phyloP scores from a whole-genome alignment of 2,888 invertebrate species.

The Pseudococcus viburni region DNA sequence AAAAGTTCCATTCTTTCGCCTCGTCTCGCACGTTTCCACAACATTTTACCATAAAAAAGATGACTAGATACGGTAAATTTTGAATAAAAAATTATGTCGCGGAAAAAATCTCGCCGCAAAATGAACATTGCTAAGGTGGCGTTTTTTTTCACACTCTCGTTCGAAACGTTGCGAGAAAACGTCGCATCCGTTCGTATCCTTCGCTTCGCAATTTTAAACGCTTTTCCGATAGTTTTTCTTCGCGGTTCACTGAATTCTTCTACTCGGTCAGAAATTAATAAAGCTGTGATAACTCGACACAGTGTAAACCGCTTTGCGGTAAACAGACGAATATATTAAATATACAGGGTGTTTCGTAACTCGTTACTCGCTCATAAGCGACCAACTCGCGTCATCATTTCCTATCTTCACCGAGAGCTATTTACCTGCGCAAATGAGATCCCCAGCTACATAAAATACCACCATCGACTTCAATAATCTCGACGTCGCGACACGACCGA shows the following conservation, averaged over 20 bases:
- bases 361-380: background rate
- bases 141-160: background rate
- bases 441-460: no score
- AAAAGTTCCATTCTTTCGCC: background rate
- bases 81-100: conserved; percentile 47
- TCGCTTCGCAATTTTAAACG: conserved; percentile 47
- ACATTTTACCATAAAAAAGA: conserved; percentile 5
- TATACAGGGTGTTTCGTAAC: conserved; percentile 3
- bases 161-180: background rate
- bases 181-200: background rate
- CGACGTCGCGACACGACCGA: background rate
- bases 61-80: conserved; percentile 49
- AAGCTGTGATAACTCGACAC: conserved; percentile 37
- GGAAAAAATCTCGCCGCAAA: conserved; percentile 50
- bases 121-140: background rate
- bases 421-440: background rate
- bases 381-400: no score
- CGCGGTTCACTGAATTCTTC: conserved; percentile 58
- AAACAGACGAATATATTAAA: conserved; percentile 34
- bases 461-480: background rate
- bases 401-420: no score
- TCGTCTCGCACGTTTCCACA: conserved; percentile 13
- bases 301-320: conserved; percentile 30
- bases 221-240: conserved; percentile 54
- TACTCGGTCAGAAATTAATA: conserved; percentile 60